Conservation (phyloP, 2,113 vertebrate species). For the Indicator maculatus region DNA sequence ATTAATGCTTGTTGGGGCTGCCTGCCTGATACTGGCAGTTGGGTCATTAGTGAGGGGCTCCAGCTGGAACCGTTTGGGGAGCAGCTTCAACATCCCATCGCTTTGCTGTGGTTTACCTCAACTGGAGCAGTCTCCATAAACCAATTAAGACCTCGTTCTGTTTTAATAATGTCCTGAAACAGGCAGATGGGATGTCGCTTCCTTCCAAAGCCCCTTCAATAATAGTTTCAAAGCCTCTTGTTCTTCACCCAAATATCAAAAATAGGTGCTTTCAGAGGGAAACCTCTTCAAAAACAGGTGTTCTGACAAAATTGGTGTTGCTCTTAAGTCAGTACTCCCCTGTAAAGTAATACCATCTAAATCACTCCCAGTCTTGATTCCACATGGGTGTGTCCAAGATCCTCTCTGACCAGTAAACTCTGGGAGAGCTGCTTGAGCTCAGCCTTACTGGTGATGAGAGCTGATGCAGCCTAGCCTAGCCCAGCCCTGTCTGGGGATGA, state of each 20-base stretch:
- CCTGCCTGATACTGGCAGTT: background rate
- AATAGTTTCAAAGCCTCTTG: background rate
- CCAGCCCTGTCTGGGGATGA: background rate
- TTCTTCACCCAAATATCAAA: background rate
- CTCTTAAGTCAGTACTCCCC: background rate
- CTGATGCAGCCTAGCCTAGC: background rate
- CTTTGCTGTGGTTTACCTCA: background rate
- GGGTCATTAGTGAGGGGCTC: background rate
- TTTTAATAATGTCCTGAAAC: background rate
- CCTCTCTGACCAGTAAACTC: rapidly evolving
- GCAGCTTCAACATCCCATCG: background rate
- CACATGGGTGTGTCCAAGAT: background rate
- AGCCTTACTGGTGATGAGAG: background rate
- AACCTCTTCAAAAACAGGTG: background rate
- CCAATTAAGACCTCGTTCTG: background rate
- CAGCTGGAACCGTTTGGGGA: background rate
- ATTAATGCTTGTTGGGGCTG: background rate
- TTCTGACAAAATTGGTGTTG: background rate
- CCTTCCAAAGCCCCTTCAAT: background rate
- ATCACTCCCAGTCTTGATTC: background rate
- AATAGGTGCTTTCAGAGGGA: background rate
- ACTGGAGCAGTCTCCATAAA: background rate
- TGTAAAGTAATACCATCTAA: background rate
- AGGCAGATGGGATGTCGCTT: background rate
- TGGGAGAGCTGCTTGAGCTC: background rate